A percentile compares a stretch with the other conserved stretches of the same genome.
These are phyloP conservation scores for Onychorhynchus coronatus DNA, from an alignment of 2,113 vertebrate genomes.

Conservation along the genomic window DNA sequence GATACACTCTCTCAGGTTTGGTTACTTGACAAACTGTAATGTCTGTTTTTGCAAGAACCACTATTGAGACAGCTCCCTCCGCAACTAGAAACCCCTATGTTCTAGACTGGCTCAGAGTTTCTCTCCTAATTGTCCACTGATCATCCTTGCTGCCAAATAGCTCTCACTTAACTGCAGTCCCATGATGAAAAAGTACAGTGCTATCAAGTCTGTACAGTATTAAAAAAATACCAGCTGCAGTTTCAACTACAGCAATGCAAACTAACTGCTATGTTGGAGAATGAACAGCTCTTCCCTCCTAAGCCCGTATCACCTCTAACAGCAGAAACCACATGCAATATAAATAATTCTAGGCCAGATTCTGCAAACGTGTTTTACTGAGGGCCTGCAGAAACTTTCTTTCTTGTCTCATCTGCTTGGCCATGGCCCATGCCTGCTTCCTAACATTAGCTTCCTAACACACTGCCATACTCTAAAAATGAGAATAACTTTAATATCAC, in stretches of 20 bases:
- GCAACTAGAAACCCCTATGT: rapidly evolving
- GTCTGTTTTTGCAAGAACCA: not conserved
- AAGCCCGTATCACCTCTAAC: not conserved
- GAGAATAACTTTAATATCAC: not conserved
- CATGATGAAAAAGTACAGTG: not conserved
- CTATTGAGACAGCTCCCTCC: not conserved
- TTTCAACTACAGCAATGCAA: not conserved
- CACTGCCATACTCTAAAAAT: not conserved
- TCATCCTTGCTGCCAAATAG: not conserved
- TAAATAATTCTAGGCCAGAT: not conserved
- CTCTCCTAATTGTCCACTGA: not conserved
- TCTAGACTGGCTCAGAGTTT: not conserved
- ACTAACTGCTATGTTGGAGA: not conserved
- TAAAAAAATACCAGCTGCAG: not conserved
- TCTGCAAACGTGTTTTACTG: not conserved
- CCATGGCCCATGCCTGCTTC: not conserved
- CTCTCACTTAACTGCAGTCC: not conserved
- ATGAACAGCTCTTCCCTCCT: not conserved
- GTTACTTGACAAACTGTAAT: not conserved
- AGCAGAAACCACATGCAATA: not conserved
- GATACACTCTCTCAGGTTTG: not conserved
- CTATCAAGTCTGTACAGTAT: not conserved
- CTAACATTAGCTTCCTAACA: not conserved
- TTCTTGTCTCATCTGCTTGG: not conserved
- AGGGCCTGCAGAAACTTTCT: not conserved